phyloP scores from a whole-genome alignment of 92 coral and sea anemone species.

The Isaurus tuberculatus region DNA sequence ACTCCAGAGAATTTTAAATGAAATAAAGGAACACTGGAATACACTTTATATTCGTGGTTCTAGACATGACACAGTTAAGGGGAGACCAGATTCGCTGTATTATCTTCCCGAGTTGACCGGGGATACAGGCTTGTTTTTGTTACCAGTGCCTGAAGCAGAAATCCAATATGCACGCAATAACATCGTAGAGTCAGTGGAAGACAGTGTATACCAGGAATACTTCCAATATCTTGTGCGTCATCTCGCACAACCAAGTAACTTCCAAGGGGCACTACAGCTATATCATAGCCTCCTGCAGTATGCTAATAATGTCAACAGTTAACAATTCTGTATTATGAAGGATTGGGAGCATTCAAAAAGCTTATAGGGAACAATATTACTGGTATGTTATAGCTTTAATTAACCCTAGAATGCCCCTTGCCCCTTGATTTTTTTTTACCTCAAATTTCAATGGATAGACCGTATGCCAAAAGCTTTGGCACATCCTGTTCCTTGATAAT shows the following conservation, averaged over 20 bases:
- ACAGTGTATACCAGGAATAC: no score
- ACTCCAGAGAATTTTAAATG: constrained; percentile 53
- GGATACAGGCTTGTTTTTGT: no score
- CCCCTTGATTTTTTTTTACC: constrained; percentile 9
- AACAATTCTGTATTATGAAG: constrained; percentile 40
- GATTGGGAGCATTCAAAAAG: constrained; percentile 31
- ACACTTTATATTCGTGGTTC: constrained; percentile 69
- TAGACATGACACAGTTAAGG: constrained; percentile 69
- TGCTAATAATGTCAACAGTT: constrained; percentile 51
- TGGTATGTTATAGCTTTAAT: constrained; percentile 20
- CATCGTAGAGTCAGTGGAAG: no score
- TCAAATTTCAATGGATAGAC: constrained; percentile 11
- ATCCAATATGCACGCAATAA: no score
- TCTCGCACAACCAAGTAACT: neutral
- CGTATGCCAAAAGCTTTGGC: constrained; percentile 19
- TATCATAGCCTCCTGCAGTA: constrained; percentile 33
- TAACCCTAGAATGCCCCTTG: constrained; percentile 28
- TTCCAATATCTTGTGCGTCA: no score
- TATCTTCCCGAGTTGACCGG: no score
- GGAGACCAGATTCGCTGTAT: no score
- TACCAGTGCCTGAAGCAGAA: no score
- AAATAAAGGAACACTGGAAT: constrained; percentile 76
- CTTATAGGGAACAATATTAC: constrained; percentile 23
- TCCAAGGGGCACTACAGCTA: neutral
- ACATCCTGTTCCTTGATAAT: constrained; percentile 19